Percentiles rank a stretch among this genome's conserved stretches.
Evolutionary conservation across 2,797 vertebrate species (phyloP).

Genomic region (Falco cherrug): DNA sequence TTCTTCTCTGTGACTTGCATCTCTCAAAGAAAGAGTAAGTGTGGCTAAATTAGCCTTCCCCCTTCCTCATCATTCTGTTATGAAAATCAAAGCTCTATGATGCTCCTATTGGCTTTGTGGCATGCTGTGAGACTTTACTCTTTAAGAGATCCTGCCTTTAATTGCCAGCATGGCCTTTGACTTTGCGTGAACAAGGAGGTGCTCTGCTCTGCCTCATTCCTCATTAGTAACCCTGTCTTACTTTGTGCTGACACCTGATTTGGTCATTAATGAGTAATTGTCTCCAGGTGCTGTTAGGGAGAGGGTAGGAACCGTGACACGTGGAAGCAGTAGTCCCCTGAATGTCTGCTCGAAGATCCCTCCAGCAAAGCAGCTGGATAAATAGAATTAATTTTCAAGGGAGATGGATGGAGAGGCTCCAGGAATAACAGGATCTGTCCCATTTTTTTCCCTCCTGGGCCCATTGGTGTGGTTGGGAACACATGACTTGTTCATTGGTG

Average conservation of each 20-base stretch:
- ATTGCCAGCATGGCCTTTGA: background rate
- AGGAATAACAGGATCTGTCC: background rate
- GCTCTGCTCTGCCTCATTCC: background rate
- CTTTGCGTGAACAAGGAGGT: background rate
- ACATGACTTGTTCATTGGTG: background rate
- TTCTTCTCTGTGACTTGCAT: background rate
- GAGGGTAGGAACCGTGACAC: background rate
- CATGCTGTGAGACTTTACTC: background rate
- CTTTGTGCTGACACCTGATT: background rate
- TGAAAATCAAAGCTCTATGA: background rate
- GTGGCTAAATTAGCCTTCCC: background rate
- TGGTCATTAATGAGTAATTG: background rate
- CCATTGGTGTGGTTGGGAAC: background rate
- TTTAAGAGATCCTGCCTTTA: background rate
- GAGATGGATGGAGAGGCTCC: background rate
- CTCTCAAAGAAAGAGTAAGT: background rate
- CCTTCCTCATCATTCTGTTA: background rate
- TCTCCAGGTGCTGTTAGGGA: background rate
- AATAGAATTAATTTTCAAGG: background rate
- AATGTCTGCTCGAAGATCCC: background rate
- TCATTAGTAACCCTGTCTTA: background rate
- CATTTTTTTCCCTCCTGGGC: background rate
- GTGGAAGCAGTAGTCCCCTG: background rate
- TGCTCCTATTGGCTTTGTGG: background rate
- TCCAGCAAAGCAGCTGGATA: background rate